Percentiles rank a stretch among this genome's conserved stretches.
Conservation (phyloP, 2,888 invertebrate genomes). For the Neoascia interrupta region DNA sequence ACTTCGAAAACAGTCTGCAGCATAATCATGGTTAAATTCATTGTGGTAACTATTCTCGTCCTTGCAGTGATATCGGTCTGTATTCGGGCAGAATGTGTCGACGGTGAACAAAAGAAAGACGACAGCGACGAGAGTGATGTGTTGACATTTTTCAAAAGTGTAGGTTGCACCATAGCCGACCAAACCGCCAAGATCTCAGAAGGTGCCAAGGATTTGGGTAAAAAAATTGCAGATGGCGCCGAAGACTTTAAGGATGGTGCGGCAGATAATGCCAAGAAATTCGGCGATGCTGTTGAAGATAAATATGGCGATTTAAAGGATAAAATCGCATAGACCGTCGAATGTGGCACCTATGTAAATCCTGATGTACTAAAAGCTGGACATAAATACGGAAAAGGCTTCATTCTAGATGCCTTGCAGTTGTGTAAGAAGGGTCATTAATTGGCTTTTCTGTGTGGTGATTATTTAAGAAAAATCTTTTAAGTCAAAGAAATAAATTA, state of each 20-base stretch:
- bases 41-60: slow-evolving; percentile 60
- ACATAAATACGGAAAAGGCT: slow-evolving; percentile 77
- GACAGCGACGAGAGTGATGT: slow-evolving; percentile 74
- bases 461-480: neutral
- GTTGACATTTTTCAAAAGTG: slow-evolving; percentile 74
- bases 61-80: slow-evolving; percentile 42
- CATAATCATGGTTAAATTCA: too few species aligned
- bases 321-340: slow-evolving; percentile 71
- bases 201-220: slow-evolving; percentile 75
- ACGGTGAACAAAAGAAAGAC: slow-evolving; percentile 74
- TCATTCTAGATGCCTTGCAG: slow-evolving; percentile 77
- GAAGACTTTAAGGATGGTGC: slow-evolving; percentile 74
- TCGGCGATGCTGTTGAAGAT: slow-evolving; percentile 74
- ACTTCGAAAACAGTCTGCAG: too few species aligned
- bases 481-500: slow-evolving; percentile 23
- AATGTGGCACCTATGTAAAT: slow-evolving; percentile 76
- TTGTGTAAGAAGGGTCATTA: slow-evolving; percentile 74
- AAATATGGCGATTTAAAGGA: slow-evolving; percentile 76
- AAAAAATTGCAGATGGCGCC: slow-evolving; percentile 75
- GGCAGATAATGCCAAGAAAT: slow-evolving; percentile 76
- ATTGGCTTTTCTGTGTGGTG: neutral
- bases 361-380: slow-evolving; percentile 76
- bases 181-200: slow-evolving; percentile 74
- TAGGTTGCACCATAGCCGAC: slow-evolving; percentile 76
- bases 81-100: slow-evolving; percentile 72